phyloP scores from a whole-genome alignment of 2,797 vertebrate genomes.

The Poeciliopsis paucimaculata region DNA sequence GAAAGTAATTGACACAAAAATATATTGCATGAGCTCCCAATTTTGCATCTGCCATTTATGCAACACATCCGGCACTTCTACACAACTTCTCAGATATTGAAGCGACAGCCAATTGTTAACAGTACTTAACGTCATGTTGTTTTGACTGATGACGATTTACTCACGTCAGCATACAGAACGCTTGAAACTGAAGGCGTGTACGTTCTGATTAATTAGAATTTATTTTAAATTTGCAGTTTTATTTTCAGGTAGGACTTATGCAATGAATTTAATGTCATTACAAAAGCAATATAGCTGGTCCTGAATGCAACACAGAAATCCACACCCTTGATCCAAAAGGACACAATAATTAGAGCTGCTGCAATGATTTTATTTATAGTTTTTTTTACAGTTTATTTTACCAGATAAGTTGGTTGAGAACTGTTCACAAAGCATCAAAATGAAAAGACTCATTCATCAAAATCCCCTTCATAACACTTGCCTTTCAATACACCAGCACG shows the following conservation, averaged over 20 bases:
- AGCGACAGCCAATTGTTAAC: background rate
- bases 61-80: background rate
- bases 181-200: background rate
- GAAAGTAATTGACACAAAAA: background rate
- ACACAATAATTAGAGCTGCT: background rate
- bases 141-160: background rate
- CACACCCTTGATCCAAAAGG: background rate
- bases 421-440: background rate
- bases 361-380: background rate
- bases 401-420: background rate
- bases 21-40: background rate
- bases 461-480: background rate
- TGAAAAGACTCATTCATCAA: background rate
- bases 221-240: background rate
- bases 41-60: background rate
- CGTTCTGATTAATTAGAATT: background rate
- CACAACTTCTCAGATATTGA: background rate
- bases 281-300: background rate
- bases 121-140: background rate
- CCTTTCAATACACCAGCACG: background rate
- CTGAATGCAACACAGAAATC: background rate
- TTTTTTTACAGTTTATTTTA: too few relatives aligned
- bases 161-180: background rate
- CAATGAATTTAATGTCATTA: background rate
- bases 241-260: background rate